Evolutionary conservation across 2,113 vertebrate genomes (phyloP), one percentile per base, ranked within the genome.

Genomic region (Accipiter cooperii): DNA sequence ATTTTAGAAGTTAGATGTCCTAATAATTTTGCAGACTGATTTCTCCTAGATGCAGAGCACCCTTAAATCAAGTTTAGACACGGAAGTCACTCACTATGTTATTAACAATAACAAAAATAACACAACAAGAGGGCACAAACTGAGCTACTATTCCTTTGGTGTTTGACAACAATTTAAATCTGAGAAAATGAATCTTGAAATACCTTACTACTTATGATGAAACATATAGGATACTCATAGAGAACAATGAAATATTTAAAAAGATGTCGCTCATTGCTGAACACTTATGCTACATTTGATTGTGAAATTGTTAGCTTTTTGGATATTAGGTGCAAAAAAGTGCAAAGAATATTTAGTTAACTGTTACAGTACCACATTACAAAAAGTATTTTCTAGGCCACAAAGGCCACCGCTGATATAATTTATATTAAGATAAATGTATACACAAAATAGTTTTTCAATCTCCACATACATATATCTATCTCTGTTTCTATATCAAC

Each of bases 211-310:
- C 20, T 82, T 82, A 79, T 66, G 69, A 94, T 40, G 77, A 95
- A 94, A 94, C 74, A 84, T 36, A 90, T 12, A 79, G 38, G 38
- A 92, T 89, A 95, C 76, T 82, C 80, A 71, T 22, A 57, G 66
- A 97, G 77, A 96, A 96, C 78, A 77, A 78, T 58, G 76, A 93
- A 89, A 90, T 47, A 89, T n/a, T 73, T 90, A 46, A 97, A 97
- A 95, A 84, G 51, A 73, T 60, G 64, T 85, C 94, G 86, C 87
- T 96, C 75, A 87, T 89, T 96, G 66, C 65, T 90, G 84, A 96
- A 97, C 90, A 91, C 28, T 95, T 96, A 94, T 96, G 97, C 97
- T 98, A 97, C 97, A 98, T 97, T 96, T 96, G 89, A 95, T 96
- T 2, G 3, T 91, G 84, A 90, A 87, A 84, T 91, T 83, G 65